These are phyloP conservation scores for Numenius phaeopus DNA, from an alignment of 2,797 vertebrate genomes.

Conservation along the genomic window DNA sequence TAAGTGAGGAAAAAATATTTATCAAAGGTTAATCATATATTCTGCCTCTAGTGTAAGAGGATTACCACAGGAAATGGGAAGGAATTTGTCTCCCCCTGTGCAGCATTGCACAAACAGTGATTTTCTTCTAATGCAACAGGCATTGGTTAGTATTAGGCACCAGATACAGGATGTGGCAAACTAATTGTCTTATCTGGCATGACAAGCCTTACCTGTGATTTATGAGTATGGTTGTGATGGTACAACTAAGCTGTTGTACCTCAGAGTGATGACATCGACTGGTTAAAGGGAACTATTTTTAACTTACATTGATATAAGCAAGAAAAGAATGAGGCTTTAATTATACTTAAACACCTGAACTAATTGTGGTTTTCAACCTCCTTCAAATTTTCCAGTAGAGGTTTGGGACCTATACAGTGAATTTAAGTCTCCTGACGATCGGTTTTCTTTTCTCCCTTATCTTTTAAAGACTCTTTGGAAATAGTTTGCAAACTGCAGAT, in stretches of 20 bases:
- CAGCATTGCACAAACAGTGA: neutral
- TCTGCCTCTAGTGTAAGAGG: neutral
- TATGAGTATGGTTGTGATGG: neutral
- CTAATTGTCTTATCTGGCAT: neutral
- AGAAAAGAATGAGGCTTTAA: neutral
- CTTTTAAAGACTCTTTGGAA: neutral
- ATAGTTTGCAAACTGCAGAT: neutral
- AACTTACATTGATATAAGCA: neutral
- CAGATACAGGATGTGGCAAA: neutral
- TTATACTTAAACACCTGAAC: neutral
- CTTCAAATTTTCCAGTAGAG: neutral
- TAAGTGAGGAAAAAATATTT: neutral
- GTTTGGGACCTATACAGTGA: neutral
- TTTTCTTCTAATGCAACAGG: neutral
- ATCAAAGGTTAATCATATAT: neutral
- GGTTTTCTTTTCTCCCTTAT: neutral
- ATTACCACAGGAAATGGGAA: constrained; percentile 18
- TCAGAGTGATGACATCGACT: neutral
- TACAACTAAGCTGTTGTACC: neutral
- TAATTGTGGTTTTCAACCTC: neutral
- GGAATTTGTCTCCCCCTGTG: neutral
- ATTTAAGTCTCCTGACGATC: neutral
- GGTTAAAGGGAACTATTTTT: neutral
- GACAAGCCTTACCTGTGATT: neutral
- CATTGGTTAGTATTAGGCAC: neutral